phyloP scores from a whole-genome alignment of 2,888 invertebrate genomes.

The Campaea margaritaria region DNA sequence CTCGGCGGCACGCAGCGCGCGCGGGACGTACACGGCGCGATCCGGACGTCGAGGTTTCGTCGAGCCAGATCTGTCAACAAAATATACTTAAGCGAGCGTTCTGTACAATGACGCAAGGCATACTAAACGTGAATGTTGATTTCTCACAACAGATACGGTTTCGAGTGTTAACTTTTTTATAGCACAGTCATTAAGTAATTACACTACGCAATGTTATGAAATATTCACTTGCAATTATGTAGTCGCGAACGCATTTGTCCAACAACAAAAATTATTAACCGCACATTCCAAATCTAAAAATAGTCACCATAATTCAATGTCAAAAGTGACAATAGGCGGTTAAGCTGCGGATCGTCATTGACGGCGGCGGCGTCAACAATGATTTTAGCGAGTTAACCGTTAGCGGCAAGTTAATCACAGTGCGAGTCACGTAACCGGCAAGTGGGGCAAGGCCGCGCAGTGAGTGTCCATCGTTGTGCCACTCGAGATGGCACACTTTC shows the following conservation, averaged over 20 bases:
- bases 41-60: conserved; percentile 88
- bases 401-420: conserved; percentile 26
- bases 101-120: conserved; percentile 24
- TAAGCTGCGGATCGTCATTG: conserved; percentile 23
- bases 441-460: conserved; percentile 68
- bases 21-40: conserved; percentile 91
- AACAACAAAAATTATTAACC: conserved; percentile 2
- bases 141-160: conserved; percentile 25
- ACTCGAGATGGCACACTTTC: conserved; percentile 72
- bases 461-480: conserved; percentile 54
- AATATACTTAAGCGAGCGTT: conserved; percentile 17
- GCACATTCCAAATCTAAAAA: conserved; percentile 22
- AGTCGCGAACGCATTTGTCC: background rate
- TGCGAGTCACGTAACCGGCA: conserved; percentile 40
- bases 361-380: conserved; percentile 15
- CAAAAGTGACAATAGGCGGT: conserved; percentile 23
- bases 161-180: conserved; percentile 25
- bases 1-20: conserved; percentile 85
- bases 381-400: conserved; percentile 25
- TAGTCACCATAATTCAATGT: conserved; percentile 29
- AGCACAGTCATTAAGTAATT: conserved; percentile 29
- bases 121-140: conserved; percentile 29
- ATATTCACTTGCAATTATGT: conserved; percentile 18
- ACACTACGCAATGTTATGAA: conserved; percentile 25
- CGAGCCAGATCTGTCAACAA: conserved; percentile 67